Conservation (phyloP, 2,113 vertebrate genomes). For the Podilymbus podiceps region DNA sequence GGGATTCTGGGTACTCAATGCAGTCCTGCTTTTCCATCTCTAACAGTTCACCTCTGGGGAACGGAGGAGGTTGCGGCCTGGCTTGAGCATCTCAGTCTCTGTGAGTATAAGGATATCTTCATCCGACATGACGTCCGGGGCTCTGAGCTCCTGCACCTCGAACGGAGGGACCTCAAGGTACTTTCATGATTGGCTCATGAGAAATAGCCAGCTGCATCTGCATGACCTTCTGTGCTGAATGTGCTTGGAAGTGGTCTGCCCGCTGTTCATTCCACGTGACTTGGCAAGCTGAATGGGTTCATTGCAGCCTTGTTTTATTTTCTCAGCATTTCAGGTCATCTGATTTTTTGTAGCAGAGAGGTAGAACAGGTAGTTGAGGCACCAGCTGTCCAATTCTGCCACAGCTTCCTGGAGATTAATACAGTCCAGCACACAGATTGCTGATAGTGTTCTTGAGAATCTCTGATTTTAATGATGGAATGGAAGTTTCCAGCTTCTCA, state of each 20-base stretch:
- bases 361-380: neutral
- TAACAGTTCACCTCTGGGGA: conserved; percentile 94
- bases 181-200: neutral
- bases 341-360: neutral
- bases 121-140: conserved; percentile 93
- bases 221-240: conserved; percentile 64
- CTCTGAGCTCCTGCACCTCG: conserved; percentile 94
- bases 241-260: conserved; percentile 58
- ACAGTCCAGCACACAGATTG: neutral
- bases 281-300: neutral
- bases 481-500: neutral
- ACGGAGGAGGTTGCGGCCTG: conserved; percentile 95
- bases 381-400: neutral
- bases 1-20: conserved; percentile 76
- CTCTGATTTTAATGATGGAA: neutral
- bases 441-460: neutral
- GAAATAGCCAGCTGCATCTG: conserved; percentile 54
- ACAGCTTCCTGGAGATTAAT: neutral
- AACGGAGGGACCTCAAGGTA: conserved; percentile 98
- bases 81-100: conserved; percentile 95
- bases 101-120: conserved; percentile 98
- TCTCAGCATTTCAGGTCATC: neutral
- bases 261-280: neutral
- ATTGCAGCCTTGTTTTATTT: neutral
- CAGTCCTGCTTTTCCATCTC: conserved; percentile 79